Percentiles rank a stretch among this genome's conserved stretches.
These are phyloP conservation scores for Alligator sinensis DNA, from an alignment of 2,113 vertebrate genomes.

Conservation along the genomic window DNA sequence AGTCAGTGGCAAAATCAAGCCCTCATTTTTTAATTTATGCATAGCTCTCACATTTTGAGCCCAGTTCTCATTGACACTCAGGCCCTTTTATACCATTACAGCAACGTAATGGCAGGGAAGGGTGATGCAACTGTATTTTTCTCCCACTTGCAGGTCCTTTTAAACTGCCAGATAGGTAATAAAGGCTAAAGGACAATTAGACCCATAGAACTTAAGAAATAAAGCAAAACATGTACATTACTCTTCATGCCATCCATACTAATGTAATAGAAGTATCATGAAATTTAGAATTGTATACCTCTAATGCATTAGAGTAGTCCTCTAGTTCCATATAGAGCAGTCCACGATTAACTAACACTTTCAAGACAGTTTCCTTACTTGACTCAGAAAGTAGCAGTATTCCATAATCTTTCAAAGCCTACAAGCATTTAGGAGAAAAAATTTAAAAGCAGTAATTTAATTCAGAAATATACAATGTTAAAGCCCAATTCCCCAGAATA, in stretches of 20 bases:
- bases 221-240: neutral
- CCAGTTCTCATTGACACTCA: neutral
- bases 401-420: constrained; percentile 85
- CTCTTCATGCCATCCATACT: neutral
- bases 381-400: constrained; percentile 78
- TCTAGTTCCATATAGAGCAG: constrained; percentile 76
- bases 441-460: neutral
- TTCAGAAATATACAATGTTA: neutral
- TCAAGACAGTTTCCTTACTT: constrained; percentile 71
- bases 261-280: neutral
- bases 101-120: neutral
- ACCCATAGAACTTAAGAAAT: neutral
- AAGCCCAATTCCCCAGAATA: neutral
- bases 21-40: neutral
- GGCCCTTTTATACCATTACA: neutral
- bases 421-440: constrained; percentile 43
- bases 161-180: neutral
- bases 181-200: neutral
- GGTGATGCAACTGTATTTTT: neutral
- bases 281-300: constrained; percentile 70
- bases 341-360: constrained; percentile 81
- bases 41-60: neutral
- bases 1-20: neutral
- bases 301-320: constrained; percentile 75
- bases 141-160: neutral